A percentile compares a stretch with the other conserved stretches of the same genome.
phyloP scores from a whole-genome alignment of 2,888 invertebrate species.

The Plemyria rubiginata region DNA sequence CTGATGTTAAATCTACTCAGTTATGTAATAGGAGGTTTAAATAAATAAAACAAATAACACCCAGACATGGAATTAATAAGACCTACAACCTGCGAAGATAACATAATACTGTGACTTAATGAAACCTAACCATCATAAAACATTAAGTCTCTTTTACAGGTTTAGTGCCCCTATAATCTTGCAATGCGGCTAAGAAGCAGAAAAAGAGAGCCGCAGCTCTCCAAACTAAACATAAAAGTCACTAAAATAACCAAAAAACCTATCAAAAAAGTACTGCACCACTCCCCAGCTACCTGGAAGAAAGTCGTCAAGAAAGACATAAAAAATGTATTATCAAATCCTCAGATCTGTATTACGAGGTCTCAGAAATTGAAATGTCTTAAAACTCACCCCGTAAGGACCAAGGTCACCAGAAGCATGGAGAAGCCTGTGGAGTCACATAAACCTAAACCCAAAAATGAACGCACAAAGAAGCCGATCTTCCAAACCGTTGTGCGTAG shows the following conservation, averaged over 20 bases:
- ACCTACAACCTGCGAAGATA: too few species aligned
- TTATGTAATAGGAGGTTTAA: too few species aligned
- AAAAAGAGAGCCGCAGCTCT: constrained; percentile 85
- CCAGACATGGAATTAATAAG: too few species aligned
- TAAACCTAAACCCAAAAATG: constrained; percentile 66
- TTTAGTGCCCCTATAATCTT: constrained; percentile 61
- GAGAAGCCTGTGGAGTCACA: constrained; percentile 65
- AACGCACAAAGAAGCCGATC: constrained; percentile 67
- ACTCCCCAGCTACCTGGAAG: constrained; percentile 68
- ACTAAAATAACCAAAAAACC: constrained; percentile 64
- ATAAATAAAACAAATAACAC: too few species aligned
- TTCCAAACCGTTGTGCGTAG: constrained; percentile 78
- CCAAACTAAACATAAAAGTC: constrained; percentile 66
- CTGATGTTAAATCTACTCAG: too few species aligned
- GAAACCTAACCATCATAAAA: not conserved
- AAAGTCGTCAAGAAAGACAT: constrained; percentile 64
- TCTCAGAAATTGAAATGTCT: constrained; percentile 66
- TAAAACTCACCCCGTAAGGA: constrained; percentile 63
- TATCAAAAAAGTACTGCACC: constrained; percentile 55
- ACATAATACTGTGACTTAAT: too few species aligned
- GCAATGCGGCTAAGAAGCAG: constrained; percentile 89
- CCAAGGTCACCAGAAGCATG: constrained; percentile 64
- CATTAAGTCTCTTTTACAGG: constrained; percentile 48
- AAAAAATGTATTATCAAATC: constrained; percentile 68
- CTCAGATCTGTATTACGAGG: constrained; percentile 66